These are phyloP conservation scores for Lydus trimaculatus DNA, from an alignment of 2,888 invertebrate genomes.

Conservation along the genomic window DNA sequence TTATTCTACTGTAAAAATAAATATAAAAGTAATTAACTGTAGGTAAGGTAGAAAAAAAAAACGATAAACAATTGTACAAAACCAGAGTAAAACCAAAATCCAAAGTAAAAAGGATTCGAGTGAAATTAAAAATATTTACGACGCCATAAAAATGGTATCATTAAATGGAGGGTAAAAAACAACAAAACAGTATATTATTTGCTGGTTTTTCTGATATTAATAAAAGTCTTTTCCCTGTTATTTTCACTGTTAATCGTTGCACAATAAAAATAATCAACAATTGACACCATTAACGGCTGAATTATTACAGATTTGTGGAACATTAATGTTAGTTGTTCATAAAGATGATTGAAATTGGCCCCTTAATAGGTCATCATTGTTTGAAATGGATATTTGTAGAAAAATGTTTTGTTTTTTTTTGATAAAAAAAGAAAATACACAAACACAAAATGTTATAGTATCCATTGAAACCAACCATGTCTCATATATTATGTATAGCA, in stretches of 20 bases:
- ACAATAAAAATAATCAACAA: constrained; percentile 7
- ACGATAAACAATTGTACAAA: neutral
- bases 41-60: neutral
- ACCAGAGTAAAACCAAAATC: neutral
- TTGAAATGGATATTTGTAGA: too few relatives aligned
- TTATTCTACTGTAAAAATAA: neutral
- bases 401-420: too few relatives aligned
- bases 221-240: constrained; percentile 23
- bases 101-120: neutral
- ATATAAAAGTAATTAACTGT: neutral
- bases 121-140: constrained; percentile 30
- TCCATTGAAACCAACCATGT: too few relatives aligned
- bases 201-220: constrained; percentile 22
- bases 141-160: constrained; percentile 16
- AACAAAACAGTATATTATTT: constrained; percentile 15
- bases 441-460: too few relatives aligned
- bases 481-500: too few relatives aligned
- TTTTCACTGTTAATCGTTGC: constrained; percentile 25
- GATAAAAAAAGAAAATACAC: too few relatives aligned
- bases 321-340: neutral
- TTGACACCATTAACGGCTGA: neutral
- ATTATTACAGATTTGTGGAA: neutral
- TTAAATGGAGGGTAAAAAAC: constrained; percentile 13
- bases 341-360: neutral
- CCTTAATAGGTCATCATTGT: too few relatives aligned